phyloP scores from a whole-genome alignment of 2,888 invertebrate species.

The Cylloceria caligata region DNA sequence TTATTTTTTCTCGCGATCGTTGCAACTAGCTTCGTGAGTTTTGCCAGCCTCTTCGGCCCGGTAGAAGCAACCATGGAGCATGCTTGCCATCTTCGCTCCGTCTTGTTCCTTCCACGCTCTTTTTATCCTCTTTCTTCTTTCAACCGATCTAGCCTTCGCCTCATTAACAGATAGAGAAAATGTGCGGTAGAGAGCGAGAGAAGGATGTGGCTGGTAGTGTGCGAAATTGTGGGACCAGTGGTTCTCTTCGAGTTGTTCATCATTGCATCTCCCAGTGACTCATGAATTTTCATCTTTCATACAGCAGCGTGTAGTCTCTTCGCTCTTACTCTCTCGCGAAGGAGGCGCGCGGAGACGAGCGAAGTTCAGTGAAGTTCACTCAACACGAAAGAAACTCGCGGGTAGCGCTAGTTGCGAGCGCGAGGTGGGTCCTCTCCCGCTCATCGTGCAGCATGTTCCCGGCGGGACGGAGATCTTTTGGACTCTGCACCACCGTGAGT shows the following conservation, averaged over 20 bases:
- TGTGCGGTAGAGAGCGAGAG: slow-evolving; percentile 1
- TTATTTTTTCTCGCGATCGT: slow-evolving; percentile 29
- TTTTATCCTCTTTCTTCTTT: slow-evolving; percentile 36
- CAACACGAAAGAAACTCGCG: slow-evolving; percentile 27
- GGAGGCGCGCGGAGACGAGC: slow-evolving; percentile 9
- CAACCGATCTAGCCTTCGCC: slow-evolving; percentile 74
- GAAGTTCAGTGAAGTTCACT: slow-evolving; percentile 51
- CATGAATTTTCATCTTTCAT: slow-evolving; percentile 40
- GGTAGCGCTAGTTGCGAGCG: background rate
- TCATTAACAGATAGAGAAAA: slow-evolving; percentile 76
- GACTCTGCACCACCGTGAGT: slow-evolving; percentile 60
- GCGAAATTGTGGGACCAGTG: slow-evolving; percentile 41
- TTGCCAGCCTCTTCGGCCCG: slow-evolving; percentile 62
- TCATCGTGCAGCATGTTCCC: slow-evolving; percentile 28
- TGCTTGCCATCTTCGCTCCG: slow-evolving; percentile 64
- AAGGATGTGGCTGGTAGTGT: slow-evolving; percentile 14
- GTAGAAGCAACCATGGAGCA: slow-evolving; percentile 69
- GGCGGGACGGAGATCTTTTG: slow-evolving; percentile 59
- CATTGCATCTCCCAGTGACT: slow-evolving; percentile 23
- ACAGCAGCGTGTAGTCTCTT: no score
- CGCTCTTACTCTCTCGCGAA: background rate
- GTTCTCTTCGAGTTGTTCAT: slow-evolving; percentile 34
- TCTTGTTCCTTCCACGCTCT: background rate
- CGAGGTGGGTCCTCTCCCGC: slow-evolving; percentile 35
- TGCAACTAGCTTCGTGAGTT: slow-evolving; percentile 39